phyloP scores from a whole-genome alignment of 2,888 invertebrate species.

The Thymelicus acteon region DNA sequence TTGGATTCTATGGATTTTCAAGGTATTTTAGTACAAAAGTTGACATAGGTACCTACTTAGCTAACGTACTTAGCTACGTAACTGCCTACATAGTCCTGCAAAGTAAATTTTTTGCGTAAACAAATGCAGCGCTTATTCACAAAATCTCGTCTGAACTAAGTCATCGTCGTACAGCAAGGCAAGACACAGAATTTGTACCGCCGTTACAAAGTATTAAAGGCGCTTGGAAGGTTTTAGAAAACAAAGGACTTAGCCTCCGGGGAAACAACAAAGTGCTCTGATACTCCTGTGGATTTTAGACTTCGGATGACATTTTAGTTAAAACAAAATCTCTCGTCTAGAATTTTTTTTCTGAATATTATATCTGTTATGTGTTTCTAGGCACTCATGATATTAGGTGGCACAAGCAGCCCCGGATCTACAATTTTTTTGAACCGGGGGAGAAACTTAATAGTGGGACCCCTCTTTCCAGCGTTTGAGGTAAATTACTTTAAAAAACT shows the following conservation, averaged over 20 bases:
- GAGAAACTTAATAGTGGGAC: too few species aligned
- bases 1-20: too few species aligned
- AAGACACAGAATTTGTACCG: conserved; percentile 66
- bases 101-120: not conserved
- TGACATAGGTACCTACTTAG: too few species aligned
- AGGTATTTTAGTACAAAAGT: too few species aligned
- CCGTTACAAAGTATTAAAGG: conserved; percentile 76
- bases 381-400: not conserved
- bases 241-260: conserved; percentile 74
- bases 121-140: conserved; percentile 14
- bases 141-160: conserved; percentile 46
- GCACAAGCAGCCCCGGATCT: too few species aligned
- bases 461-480: too few species aligned
- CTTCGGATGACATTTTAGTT: conserved; percentile 70
- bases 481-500: too few species aligned
- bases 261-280: conserved; percentile 72
- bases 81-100: too few species aligned
- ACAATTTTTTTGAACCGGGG: too few species aligned
- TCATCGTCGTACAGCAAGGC: conserved; percentile 52
- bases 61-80: too few species aligned
- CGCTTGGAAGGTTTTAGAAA: conserved; percentile 68
- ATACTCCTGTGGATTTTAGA: conserved; percentile 68
- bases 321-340: conserved; percentile 62
- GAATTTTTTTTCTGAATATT: conserved; percentile 49
- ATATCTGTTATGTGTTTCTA: conserved; percentile 37